Conservation (phyloP, 2,113 vertebrate genomes). For the Epinephelus lanceolatus region DNA sequence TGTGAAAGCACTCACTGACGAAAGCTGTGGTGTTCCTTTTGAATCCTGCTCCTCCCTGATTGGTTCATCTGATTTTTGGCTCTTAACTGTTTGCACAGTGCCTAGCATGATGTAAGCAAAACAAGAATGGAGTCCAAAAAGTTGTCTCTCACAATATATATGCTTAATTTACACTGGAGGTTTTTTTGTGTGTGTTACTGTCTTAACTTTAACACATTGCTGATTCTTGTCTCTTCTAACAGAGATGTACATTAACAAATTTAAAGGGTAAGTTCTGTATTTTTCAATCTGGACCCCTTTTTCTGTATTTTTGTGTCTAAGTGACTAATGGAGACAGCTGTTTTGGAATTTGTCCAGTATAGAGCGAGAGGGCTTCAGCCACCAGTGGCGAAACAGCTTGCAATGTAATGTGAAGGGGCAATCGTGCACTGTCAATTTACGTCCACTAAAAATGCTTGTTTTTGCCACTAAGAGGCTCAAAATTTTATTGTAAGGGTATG, state of each 20-base stretch:
- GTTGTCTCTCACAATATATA: conserved; percentile 31
- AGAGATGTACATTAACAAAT: conserved; percentile 50
- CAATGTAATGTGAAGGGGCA: too few species aligned
- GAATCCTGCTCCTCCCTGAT: conserved; percentile 33
- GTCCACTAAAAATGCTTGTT: too few species aligned
- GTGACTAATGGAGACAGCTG: too few species aligned
- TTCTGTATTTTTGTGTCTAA: too few species aligned
- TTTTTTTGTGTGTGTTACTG: conserved; percentile 46
- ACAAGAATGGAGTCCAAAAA: conserved; percentile 56
- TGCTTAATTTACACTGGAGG: conserved; percentile 8
- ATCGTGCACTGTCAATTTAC: too few species aligned
- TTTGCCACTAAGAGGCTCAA: too few species aligned
- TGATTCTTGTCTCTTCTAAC: conserved; percentile 36
- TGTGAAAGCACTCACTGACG: conserved; percentile 43
- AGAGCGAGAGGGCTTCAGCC: too few species aligned
- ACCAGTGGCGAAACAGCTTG: too few species aligned
- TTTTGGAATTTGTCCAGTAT: too few species aligned
- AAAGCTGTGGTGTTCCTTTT: conserved; percentile 42
- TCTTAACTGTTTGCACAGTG: conserved; percentile 69
- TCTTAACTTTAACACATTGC: conserved; percentile 53
- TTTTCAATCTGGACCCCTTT: too few species aligned
- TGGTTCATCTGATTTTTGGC: conserved; percentile 56
- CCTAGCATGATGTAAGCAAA: conserved; percentile 78
- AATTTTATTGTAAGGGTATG: too few species aligned
- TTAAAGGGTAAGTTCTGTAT: neutral